Conservation (phyloP, 2,113 vertebrate genomes). For the Crotophaga sulcirostris region DNA sequence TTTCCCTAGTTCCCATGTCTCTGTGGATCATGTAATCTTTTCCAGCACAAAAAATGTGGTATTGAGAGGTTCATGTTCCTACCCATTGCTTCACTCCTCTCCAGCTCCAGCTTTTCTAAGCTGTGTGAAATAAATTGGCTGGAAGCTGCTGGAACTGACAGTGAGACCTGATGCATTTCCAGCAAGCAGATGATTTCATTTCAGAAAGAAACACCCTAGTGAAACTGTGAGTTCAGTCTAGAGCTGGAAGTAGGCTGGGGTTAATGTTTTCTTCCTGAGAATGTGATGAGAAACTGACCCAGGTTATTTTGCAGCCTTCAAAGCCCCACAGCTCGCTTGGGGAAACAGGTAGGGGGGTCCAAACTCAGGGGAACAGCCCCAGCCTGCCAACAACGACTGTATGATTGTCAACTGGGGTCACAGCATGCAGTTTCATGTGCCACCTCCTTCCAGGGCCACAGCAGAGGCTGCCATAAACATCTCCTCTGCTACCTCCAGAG, state of each 20-base stretch:
- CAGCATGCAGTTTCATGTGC: background rate
- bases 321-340: background rate
- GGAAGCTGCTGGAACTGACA: slow-evolving; percentile 2
- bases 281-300: background rate
- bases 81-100: background rate
- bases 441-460: background rate
- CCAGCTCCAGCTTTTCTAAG: slow-evolving; percentile 49
- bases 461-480: background rate
- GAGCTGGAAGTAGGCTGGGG: background rate
- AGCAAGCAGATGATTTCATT: background rate
- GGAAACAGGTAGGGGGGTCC: background rate
- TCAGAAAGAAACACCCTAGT: background rate
- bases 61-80: background rate
- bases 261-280: background rate
- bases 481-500: accelerated
- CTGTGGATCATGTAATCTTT: slow-evolving; percentile 18
- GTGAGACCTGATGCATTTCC: background rate
- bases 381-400: accelerated
- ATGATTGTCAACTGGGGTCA: background rate
- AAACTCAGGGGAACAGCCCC: background rate
- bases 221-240: background rate
- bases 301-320: background rate
- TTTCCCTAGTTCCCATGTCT: background rate
- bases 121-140: slow-evolving; percentile 17
- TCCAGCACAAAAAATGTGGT: slow-evolving; percentile 37